Percentiles rank a stretch among this genome's conserved stretches.
Conservation (phyloP, 2,888 invertebrate genomes). For the Mythimna vitellina region DNA sequence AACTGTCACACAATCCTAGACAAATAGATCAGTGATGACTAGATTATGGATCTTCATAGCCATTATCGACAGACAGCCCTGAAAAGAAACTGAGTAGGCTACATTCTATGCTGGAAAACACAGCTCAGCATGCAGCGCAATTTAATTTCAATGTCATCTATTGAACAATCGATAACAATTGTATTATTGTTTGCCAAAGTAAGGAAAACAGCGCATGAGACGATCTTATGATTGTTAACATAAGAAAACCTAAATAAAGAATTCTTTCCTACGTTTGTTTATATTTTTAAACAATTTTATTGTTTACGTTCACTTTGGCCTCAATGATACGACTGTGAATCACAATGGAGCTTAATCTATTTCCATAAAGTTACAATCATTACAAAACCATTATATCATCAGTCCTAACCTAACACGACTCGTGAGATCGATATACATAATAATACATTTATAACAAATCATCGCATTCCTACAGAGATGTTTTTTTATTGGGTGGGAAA, state of each 20-base stretch:
- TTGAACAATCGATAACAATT: slow-evolving; percentile 35
- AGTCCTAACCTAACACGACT: slow-evolving; percentile 43
- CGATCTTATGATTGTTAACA: slow-evolving; percentile 29
- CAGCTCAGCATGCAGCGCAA: slow-evolving; percentile 7
- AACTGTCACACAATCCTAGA: slow-evolving; percentile 15
- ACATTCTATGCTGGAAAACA: slow-evolving; percentile 11
- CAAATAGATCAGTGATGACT: slow-evolving; percentile 6
- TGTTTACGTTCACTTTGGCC: slow-evolving; percentile 56
- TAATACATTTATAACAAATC: slow-evolving; percentile 33
- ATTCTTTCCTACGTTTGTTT: slow-evolving; percentile 48
- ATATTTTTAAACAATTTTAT: slow-evolving; percentile 50
- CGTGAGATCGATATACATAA: slow-evolving; percentile 45
- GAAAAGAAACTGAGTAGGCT: background rate
- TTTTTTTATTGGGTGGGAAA: too few relatives aligned
- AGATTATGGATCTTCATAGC: slow-evolving; percentile 7
- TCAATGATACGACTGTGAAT: slow-evolving; percentile 56
- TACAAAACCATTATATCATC: slow-evolving; percentile 57
- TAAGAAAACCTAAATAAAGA: slow-evolving; percentile 36
- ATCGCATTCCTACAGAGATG: slow-evolving; percentile 31
- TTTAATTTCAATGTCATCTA: slow-evolving; percentile 41
- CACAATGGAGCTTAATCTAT: slow-evolving; percentile 59
- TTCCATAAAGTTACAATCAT: slow-evolving; percentile 52
- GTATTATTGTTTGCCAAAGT: slow-evolving; percentile 41
- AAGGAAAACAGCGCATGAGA: slow-evolving; percentile 38
- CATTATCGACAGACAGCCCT: background rate